These are phyloP conservation scores for Ips nitidus DNA, from an alignment of 1,140 invertebrate genomes.

Conservation along the genomic window DNA sequence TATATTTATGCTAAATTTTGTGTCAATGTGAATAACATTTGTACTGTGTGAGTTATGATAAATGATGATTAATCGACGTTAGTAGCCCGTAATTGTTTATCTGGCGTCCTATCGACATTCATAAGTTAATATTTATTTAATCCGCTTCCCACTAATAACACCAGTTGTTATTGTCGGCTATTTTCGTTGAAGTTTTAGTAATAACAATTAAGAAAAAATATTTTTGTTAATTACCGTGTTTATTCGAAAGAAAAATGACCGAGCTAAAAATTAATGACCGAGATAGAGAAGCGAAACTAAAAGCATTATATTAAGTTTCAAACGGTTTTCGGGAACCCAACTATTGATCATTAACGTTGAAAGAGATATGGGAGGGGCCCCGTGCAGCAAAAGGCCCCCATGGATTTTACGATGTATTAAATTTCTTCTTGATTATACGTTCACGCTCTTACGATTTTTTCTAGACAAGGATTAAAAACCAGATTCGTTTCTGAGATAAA, in stretches of 20 bases:
- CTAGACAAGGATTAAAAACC: conserved; percentile 41
- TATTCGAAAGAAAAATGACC: conserved; percentile 38
- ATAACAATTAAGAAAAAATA: conserved; percentile 3
- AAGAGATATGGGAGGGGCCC: conserved; percentile 42
- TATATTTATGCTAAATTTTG: no score
- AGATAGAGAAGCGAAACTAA: conserved; percentile 36
- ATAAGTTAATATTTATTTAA: no score
- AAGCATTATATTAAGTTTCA: conserved; percentile 39
- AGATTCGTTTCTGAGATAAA: conserved; percentile 42
- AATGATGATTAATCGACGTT: no score
- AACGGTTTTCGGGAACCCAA: conserved; percentile 36
- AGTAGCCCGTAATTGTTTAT: no score
- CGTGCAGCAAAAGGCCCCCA: conserved; percentile 33
- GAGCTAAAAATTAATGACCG: conserved; percentile 37
- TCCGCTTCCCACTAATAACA: no score
- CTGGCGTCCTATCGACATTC: no score
- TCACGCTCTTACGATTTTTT: conserved; percentile 43
- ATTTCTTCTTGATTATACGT: conserved; percentile 44
- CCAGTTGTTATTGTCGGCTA: no score
- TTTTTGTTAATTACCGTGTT: conserved; percentile 37
- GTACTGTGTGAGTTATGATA: no score
- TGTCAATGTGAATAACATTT: no score
- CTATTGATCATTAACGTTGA: conserved; percentile 41
- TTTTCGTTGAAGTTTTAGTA: no score
- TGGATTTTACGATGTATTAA: conserved; percentile 42